phyloP scores from a whole-genome alignment of 2,797 vertebrate genomes.

The Monodelphis domestica region DNA sequence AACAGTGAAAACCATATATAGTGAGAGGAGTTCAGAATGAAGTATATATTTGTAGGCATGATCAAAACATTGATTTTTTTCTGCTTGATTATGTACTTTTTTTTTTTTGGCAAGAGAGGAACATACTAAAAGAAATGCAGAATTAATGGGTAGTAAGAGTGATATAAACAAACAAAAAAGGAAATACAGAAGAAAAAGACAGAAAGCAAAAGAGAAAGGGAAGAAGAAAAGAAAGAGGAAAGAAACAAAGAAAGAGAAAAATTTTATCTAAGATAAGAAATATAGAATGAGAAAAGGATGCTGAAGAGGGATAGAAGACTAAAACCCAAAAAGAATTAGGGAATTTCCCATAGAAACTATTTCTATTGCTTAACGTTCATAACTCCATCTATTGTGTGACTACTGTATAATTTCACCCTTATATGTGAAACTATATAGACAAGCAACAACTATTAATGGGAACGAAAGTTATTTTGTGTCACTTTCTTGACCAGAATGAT shows the following conservation, averaged over 20 bases:
- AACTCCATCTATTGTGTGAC: neutral
- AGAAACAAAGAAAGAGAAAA: too few species aligned
- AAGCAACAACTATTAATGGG: neutral
- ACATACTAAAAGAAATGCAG: too few species aligned
- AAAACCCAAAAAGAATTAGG: neutral
- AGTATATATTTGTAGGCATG: too few species aligned
- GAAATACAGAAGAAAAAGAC: too few species aligned
- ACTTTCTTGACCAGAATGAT: neutral
- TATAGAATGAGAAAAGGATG: neutral
- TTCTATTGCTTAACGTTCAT: neutral
- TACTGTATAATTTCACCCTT: neutral
- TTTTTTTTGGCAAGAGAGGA: too few species aligned
- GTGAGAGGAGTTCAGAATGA: neutral
- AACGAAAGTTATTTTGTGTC: neutral
- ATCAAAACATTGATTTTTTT: too few species aligned
- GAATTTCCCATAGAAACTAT: neutral
- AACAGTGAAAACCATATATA: neutral
- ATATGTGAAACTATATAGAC: neutral
- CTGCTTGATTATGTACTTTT: too few species aligned
- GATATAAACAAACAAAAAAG: too few species aligned
- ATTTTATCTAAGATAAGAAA: neutral
- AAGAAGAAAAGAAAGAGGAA: too few species aligned
- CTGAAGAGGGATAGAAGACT: neutral
- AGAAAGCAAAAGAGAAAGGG: too few species aligned
- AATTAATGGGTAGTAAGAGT: too few species aligned